A percentile compares a stretch with the other conserved stretches of the same genome.
Conservation (phyloP, 2,797 vertebrate species). For the Enteromius paludinosus region DNA sequence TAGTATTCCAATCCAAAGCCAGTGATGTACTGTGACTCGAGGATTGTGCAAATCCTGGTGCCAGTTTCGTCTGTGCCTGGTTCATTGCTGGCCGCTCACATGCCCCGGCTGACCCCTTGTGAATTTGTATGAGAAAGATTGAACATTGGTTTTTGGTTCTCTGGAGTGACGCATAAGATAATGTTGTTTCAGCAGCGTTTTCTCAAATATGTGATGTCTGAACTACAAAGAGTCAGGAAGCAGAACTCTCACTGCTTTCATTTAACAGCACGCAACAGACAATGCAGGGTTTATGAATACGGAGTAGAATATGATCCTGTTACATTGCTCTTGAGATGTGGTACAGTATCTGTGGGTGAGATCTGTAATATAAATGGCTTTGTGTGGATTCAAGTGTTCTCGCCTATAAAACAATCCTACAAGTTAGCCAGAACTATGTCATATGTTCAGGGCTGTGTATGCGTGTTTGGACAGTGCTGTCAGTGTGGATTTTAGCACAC, state of each 20-base stretch:
- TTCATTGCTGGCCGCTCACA: slow-evolving; percentile 59
- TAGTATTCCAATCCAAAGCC: too few species aligned
- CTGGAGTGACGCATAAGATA: neutral
- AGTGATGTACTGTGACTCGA: too few species aligned
- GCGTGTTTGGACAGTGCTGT: slow-evolving; percentile 33
- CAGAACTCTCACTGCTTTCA: slow-evolving; percentile 2
- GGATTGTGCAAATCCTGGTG: slow-evolving; percentile 59
- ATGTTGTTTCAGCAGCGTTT: slow-evolving; percentile 6
- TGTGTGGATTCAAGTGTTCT: neutral
- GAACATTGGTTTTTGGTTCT: neutral
- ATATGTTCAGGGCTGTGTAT: slow-evolving; percentile 10
- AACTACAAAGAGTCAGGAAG: neutral
- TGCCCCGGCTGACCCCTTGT: neutral
- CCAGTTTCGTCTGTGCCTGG: slow-evolving; percentile 59
- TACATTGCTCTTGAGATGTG: slow-evolving; percentile 4
- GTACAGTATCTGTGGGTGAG: neutral
- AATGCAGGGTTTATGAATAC: slow-evolving; percentile 3
- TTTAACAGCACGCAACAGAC: slow-evolving; percentile 2
- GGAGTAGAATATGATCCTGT: neutral
- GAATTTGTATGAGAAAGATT: slow-evolving; percentile 5
- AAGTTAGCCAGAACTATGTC: neutral
- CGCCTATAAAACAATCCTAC: neutral
- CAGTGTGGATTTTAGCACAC: slow-evolving; percentile 37
- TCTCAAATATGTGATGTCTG: slow-evolving; percentile 6
- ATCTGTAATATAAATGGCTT: slow-evolving; percentile 20